Conservation (phyloP, 2,797 vertebrate genomes). For the Smutsia temminckii region DNA sequence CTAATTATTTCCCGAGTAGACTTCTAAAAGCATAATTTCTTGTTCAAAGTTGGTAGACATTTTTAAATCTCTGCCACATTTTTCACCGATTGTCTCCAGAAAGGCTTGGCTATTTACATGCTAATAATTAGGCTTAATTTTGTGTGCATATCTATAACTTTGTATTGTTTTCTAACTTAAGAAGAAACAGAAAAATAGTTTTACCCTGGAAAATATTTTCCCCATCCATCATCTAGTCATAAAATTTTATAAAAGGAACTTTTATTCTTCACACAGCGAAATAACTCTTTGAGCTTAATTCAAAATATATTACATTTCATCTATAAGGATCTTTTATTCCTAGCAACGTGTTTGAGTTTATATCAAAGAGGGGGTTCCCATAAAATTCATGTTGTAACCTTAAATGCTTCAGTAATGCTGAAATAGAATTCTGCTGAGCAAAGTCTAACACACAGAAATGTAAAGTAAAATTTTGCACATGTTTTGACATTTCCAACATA, state of each 20-base stretch:
- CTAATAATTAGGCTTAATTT: constrained; percentile 34
- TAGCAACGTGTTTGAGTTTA: constrained; percentile 58
- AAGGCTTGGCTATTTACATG: constrained; percentile 22
- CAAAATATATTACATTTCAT: constrained; percentile 66
- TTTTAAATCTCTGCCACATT: not conserved
- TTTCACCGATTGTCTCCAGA: constrained; percentile 2
- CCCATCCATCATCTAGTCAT: constrained; percentile 35
- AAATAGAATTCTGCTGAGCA: not conserved
- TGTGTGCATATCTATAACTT: constrained; percentile 41
- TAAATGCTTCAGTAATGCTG: constrained; percentile 40
- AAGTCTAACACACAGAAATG: not conserved
- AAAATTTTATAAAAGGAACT: constrained; percentile 69
- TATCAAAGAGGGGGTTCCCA: constrained; percentile 41
- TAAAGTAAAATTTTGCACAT: not conserved
- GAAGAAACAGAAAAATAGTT: constrained; percentile 56
- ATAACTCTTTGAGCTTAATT: constrained; percentile 59
- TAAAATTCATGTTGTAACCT: constrained; percentile 40
- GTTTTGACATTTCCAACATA: not conserved
- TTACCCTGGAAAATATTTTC: constrained; percentile 59
- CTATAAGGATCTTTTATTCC: constrained; percentile 56
- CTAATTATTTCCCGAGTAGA: not conserved
- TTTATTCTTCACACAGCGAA: constrained; percentile 61
- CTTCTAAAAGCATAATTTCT: constrained; percentile 23
- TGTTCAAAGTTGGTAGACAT: not conserved
- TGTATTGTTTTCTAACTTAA: constrained; percentile 15